These are phyloP conservation scores for Drosophila phalerata DNA, from an alignment of 2,888 invertebrate species.

Conservation along the genomic window DNA sequence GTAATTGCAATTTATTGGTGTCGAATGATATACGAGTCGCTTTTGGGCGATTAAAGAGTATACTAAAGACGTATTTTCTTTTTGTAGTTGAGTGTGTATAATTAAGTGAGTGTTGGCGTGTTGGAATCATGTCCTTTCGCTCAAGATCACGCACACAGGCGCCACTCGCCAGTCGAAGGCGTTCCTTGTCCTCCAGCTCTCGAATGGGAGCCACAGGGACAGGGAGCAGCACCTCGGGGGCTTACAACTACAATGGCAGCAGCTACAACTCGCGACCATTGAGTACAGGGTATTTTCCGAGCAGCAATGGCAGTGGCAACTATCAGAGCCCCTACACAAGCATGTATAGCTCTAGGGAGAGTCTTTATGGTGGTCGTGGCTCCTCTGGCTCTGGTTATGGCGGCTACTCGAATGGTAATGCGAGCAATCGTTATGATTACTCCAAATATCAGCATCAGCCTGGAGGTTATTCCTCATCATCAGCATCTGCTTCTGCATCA, in stretches of 20 bases:
- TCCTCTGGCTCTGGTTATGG: conserved; percentile 63
- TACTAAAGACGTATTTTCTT: conserved; percentile 14
- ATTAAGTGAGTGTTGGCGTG: background rate
- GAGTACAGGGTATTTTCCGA: conserved; percentile 84
- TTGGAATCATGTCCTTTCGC: conserved; percentile 84
- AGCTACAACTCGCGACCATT: conserved; percentile 76
- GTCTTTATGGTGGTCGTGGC: conserved; percentile 78
- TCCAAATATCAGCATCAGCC: conserved; percentile 55
- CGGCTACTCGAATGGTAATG: conserved; percentile 80
- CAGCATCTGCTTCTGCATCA: conserved; percentile 43
- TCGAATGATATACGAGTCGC: conserved; percentile 40
- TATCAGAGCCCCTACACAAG: conserved; percentile 85
- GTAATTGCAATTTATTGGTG: conserved; percentile 44
- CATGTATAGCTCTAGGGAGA: conserved; percentile 84
- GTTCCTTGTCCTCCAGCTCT: conserved; percentile 86
- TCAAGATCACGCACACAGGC: conserved; percentile 84
- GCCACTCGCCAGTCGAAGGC: conserved; percentile 85
- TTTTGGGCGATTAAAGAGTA: conserved; percentile 23
- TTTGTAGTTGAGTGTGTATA: conserved; percentile 25
- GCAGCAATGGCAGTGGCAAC: conserved; percentile 59
- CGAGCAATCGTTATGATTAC: conserved; percentile 62
- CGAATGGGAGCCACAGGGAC: conserved; percentile 79
- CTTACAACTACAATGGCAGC: conserved; percentile 55
- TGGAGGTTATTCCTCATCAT: conserved; percentile 36
- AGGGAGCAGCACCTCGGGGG: conserved; percentile 36